Conservation (phyloP, 2,797 vertebrate genomes). For the Sandelia bainsii region DNA sequence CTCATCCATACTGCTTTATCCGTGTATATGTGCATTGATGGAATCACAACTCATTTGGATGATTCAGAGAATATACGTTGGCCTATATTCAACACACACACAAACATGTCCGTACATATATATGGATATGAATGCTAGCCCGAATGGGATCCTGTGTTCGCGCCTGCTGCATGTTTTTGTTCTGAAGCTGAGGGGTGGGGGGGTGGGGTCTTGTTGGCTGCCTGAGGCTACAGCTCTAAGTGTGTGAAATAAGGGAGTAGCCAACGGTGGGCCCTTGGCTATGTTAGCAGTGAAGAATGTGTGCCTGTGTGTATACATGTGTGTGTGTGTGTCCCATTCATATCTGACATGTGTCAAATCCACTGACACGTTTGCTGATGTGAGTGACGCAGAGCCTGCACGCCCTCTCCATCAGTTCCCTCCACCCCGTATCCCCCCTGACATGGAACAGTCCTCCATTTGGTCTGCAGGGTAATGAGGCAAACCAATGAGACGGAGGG, state of each 20-base stretch:
- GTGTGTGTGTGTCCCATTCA: conserved; percentile 60
- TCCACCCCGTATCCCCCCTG: conserved; percentile 35
- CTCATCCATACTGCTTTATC: neutral
- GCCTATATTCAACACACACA: conserved; percentile 53
- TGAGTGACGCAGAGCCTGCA: conserved; percentile 74
- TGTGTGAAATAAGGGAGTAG: conserved; percentile 74
- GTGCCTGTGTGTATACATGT: conserved; percentile 36
- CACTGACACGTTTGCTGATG: conserved; percentile 76
- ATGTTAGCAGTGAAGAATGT: conserved; percentile 41
- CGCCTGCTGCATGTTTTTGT: conserved; percentile 26
- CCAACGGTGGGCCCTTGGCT: conserved; percentile 63
- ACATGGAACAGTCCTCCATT: conserved; percentile 64
- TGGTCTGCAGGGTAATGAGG: conserved; percentile 73
- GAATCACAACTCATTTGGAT: conserved; percentile 53
- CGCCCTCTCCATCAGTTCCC: conserved; percentile 44
- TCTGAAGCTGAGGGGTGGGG: conserved; percentile 17
- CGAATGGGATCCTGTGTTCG: conserved; percentile 39
- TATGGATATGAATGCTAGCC: conserved; percentile 16
- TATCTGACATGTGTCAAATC: conserved; percentile 74
- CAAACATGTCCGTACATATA: conserved; percentile 59
- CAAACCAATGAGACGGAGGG: conserved; percentile 36
- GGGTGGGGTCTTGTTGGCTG: conserved; percentile 39
- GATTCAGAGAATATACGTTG: conserved; percentile 50
- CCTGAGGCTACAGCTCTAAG: conserved; percentile 71
- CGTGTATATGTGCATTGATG: conserved; percentile 33